Percentiles rank a stretch among this genome's conserved stretches.
phyloP scores from a whole-genome alignment of 2,113 vertebrate species.

The Orientallactaga bullata region DNA sequence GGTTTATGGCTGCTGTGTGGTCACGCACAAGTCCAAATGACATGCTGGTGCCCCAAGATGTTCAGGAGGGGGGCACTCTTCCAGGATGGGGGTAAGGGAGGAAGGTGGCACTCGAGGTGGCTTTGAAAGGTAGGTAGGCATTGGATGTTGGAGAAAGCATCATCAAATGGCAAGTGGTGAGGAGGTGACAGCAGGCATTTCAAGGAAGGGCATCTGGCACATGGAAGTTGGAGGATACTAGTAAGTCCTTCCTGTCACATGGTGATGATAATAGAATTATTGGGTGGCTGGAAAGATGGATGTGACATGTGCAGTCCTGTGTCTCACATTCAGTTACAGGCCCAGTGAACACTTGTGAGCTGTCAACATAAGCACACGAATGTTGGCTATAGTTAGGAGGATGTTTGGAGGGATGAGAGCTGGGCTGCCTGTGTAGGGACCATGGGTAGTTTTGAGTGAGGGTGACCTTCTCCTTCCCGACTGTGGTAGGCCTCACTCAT shows the following conservation, averaged over 20 bases:
- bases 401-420: not conserved
- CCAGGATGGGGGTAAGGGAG: not conserved
- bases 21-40: not conserved
- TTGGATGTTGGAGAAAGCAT: not conserved
- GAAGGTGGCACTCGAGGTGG: not conserved
- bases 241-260: not conserved
- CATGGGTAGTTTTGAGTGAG: not conserved
- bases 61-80: not conserved
- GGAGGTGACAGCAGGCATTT: not conserved
- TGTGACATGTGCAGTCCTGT: not conserved
- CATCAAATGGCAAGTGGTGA: not conserved
- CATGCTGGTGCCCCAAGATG: not conserved
- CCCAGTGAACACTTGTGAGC: rapidly evolving
- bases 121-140: not conserved
- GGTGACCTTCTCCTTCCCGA: not conserved
- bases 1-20: not conserved
- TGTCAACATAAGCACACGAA: not conserved
- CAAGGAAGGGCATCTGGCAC: not conserved
- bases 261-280: not conserved
- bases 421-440: not conserved
- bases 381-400: too few species aligned
- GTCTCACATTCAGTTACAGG: not conserved
- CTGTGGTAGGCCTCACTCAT: not conserved
- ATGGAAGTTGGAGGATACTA: not conserved
- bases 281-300: not conserved